Evolutionary conservation across 2,797 vertebrate species (phyloP), one percentile per base, ranked within the genome.

Genomic region (Galago senegalensis): DNA sequence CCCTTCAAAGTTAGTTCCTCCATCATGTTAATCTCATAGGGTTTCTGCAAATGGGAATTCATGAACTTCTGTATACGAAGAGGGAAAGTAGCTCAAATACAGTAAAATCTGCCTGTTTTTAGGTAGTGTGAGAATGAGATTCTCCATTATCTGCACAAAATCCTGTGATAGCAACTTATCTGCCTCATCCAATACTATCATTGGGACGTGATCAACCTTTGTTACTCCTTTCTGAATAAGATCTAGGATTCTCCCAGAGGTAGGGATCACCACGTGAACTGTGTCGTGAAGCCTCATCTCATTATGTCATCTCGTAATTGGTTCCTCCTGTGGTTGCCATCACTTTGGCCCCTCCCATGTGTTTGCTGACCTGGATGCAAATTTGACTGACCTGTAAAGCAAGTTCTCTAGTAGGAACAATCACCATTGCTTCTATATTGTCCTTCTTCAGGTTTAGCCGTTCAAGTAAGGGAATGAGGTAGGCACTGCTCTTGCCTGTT

Each of bases 381-480:
- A 99, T 99, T 98, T 99, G 99, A 99, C 99, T 99, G 98, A 99
- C 99, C 99, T 99, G 99, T 97, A 99, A 99, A 98, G 99, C 99
- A 99, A 99, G 99, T 98, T 99, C 99, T 99, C 99, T 99, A 97
- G 99, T 99, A 98, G 99, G 99, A 98, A 99, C 99, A 81, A 99
- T 99, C 98, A 99, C 99, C 99, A 99, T 97, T 97, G 99, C 99
- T 99, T 99, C 99, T 99, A 99, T 99, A 98, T 99, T 99, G 99
- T 99, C 99, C 99, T 99, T 99, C 99, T 99, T 99, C 99, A 99
- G 99, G 99, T 99, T 99, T 98, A 99, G 99, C 97, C 99, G 99
- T 99, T 99, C 99, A 99, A 99, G 99, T 99, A 99, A 99, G 99
- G 99, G 99, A 99, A 99, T 99, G 99, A 99, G 99, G 99, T 99